Base-by-base conservation (phyloP, 1,140 invertebrate genomes). In the Mesaphorura yosii region DNA sequence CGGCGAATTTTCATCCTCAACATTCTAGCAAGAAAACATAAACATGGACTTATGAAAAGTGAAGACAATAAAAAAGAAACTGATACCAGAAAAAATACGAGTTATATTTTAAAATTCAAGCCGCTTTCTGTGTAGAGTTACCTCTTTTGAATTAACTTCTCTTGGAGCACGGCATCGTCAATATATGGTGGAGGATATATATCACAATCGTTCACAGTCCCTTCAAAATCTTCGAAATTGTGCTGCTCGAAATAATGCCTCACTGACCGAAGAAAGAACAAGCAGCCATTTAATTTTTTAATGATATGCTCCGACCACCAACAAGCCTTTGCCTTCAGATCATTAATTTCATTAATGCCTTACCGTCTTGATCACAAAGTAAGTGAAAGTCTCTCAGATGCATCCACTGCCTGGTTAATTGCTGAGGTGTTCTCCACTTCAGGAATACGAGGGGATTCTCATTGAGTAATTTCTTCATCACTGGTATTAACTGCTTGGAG, bases 341-440 rank as follows among this genome's bases (percentile, higher is more conserved):
- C n/a, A n/a, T n/a, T n/a, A n/a, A n/a, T n/a, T n/a, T n/a, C n/a
- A n/a, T 29, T 12, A 41, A 46, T 22, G 41, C 73, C 63, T 78
- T 78, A 60, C 86, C 79, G 48, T 78, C 77, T 74, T 96, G 92
- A 72, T 96, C 91, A 0, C 87, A 82, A 29, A 98, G 68, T 2
- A 98, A 72, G 64, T 89, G 83, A 69, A 93, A 94, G 64, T 95
- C 89, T 69, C 92, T 92, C 70, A 98, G 80, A 22, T 90, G 72
- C 52, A 86, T 78, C 93, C 93, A 98, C 69, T 97, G 90, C 29
- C 78, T 78, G 63, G 85, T 76, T 26, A 98, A 70, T 12, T 81
- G 73, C 72, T 90, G 91, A 1, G 88, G 76, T 15, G 88, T 96
- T 60, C 94, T 76, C 22, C 82, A 79, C 41, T 81, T 79, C 69